These are phyloP conservation scores for Rhabdomys pumilio DNA, from an alignment of 2,797 vertebrate genomes.

Conservation along the genomic window DNA sequence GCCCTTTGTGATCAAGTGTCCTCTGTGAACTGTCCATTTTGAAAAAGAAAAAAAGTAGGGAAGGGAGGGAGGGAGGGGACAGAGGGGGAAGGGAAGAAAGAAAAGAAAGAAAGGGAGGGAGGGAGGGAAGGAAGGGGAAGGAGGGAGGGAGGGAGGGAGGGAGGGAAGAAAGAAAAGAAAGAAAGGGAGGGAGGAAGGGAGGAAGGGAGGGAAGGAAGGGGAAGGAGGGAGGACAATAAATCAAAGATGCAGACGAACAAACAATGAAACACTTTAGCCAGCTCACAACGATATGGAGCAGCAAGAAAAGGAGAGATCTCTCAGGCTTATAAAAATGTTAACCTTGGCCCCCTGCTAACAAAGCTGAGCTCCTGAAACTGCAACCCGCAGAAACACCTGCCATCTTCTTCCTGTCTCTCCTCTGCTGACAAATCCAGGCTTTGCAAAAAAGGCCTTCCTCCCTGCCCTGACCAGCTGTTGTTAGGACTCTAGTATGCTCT, in stretches of 20 bases:
- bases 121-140: too few species aligned
- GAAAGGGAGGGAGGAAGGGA: too few species aligned
- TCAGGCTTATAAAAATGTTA: neutral
- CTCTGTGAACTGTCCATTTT: neutral
- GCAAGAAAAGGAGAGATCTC: slow-evolving; percentile 2
- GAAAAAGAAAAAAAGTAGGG: neutral
- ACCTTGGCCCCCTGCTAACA: neutral
- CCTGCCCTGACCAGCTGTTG: rapidly evolving
- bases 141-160: rapidly evolving
- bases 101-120: too few species aligned
- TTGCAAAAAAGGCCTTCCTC: neutral
- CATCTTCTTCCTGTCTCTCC: neutral
- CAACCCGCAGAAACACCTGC: neutral
- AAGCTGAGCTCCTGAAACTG: neutral
- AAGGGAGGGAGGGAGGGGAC: rapidly evolving
- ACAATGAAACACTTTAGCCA: neutral
- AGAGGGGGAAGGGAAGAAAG: neutral
- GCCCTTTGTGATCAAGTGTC: neutral
- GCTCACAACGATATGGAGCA: neutral
- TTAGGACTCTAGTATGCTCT: too few species aligned
- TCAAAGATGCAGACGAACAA: neutral
- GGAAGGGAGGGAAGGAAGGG: too few species aligned
- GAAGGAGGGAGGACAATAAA: neutral
- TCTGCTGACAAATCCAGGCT: neutral
- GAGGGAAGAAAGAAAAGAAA: rapidly evolving